These are phyloP conservation scores for Temnothorax nylanderi DNA, from an alignment of 1,140 invertebrate genomes.

Conservation along the genomic window DNA sequence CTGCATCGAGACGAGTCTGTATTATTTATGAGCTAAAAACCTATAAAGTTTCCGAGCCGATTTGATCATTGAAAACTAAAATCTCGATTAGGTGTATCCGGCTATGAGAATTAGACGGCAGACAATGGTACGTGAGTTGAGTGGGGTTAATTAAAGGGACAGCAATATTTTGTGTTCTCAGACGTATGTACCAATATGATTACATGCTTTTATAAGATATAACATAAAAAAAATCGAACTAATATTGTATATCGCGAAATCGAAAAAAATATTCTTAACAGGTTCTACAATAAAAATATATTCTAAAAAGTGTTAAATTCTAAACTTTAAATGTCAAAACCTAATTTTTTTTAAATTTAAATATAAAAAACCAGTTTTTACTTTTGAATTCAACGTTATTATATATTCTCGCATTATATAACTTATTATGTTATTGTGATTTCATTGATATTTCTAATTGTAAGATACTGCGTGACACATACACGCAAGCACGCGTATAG, in stretches of 20 bases:
- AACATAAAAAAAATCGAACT: not conserved
- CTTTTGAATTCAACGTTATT: not conserved
- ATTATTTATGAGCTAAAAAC: conserved; percentile 51
- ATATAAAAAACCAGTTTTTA: not conserved
- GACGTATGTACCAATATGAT: conserved; percentile 58
- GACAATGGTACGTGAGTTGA: conserved; percentile 72
- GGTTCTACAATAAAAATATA: not conserved
- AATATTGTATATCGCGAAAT: not conserved
- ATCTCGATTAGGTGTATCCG: conserved; percentile 48
- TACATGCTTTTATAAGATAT: conserved; percentile 23
- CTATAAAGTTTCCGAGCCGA: conserved; percentile 37
- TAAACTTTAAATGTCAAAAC: conserved; percentile 1
- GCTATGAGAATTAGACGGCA: conserved; percentile 59
- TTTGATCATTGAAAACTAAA: conserved; percentile 48
- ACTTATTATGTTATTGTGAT: not conserved
- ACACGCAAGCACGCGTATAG: not conserved
- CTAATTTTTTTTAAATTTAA: not conserved
- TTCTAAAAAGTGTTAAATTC: not conserved
- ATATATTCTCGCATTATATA: not conserved
- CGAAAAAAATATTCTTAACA: not conserved
- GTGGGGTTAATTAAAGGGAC: conserved; percentile 82
- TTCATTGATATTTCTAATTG: conserved; percentile 5
- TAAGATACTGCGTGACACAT: not conserved
- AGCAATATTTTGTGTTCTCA: conserved; percentile 70
- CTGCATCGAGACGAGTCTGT: conserved; percentile 40